Percentiles rank a stretch among this genome's conserved stretches.
These are phyloP conservation scores for Chrysolina oricalcia DNA, from an alignment of 2,888 invertebrate species.

Conservation along the genomic window DNA sequence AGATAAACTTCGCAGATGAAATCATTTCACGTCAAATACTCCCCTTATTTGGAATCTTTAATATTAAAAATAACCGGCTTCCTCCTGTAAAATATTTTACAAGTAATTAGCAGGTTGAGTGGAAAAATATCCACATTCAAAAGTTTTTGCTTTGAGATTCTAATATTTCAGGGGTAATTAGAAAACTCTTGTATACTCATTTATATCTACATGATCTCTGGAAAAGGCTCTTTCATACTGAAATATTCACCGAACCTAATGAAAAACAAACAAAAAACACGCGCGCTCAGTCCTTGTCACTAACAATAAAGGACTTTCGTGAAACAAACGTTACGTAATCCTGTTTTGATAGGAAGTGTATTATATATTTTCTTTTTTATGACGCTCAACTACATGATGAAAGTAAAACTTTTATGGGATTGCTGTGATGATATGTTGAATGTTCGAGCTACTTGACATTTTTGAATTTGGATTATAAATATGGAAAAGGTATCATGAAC, in stretches of 20 bases:
- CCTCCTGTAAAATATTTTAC: background rate
- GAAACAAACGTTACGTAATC: constrained; percentile 17
- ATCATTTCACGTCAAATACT: background rate
- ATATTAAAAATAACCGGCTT: constrained; percentile 3
- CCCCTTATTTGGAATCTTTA: constrained; percentile 5
- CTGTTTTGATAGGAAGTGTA: constrained; percentile 21
- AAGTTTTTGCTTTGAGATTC: constrained; percentile 21
- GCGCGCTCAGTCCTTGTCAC: constrained; percentile 24
- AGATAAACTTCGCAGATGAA: background rate
- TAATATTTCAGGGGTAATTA: constrained; percentile 25
- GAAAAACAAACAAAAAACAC: constrained; percentile 36
- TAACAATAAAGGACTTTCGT: constrained; percentile 20
- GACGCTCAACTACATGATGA: background rate
- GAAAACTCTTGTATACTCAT: constrained; percentile 25
- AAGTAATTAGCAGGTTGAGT: constrained; percentile 23
- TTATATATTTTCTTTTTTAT: constrained; percentile 6
- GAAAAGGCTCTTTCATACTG: constrained; percentile 29
- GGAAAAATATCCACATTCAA: constrained; percentile 21
- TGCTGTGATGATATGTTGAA: background rate
- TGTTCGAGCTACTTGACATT: too few species aligned
- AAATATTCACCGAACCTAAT: constrained; percentile 29
- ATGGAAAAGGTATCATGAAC: background rate
- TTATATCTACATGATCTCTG: constrained; percentile 29
- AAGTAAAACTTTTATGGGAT: background rate
- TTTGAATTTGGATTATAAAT: background rate